These are phyloP conservation scores for Harlomillsia oculata DNA, from an alignment of 1,140 invertebrate species.

Conservation along the genomic window DNA sequence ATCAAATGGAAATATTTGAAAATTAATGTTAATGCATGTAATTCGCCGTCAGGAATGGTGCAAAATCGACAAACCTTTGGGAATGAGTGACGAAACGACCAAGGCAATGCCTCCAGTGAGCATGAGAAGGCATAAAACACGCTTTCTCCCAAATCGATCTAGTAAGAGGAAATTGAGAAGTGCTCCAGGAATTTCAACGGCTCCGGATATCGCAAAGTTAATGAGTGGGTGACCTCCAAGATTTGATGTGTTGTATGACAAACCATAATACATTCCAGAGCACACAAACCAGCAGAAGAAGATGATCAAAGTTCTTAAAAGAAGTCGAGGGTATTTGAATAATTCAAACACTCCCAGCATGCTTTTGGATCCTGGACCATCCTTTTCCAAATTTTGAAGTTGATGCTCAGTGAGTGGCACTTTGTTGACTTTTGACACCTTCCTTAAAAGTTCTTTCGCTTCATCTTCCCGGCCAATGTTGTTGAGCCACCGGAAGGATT, in stretches of 20 bases:
- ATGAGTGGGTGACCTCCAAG: slow-evolving; percentile 63
- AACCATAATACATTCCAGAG: slow-evolving; percentile 67
- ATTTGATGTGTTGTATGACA: slow-evolving; percentile 66
- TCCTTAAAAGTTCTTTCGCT: slow-evolving; percentile 57
- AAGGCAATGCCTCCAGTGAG: slow-evolving; percentile 46
- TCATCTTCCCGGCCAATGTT: slow-evolving; percentile 61
- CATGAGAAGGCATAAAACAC: slow-evolving; percentile 59
- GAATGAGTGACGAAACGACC: slow-evolving; percentile 2
- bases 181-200: slow-evolving; percentile 69
- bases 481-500: slow-evolving; percentile 69
- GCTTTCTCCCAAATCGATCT: slow-evolving; percentile 60
- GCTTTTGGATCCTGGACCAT: slow-evolving; percentile 2
- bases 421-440: slow-evolving; percentile 58
- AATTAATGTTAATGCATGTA: too few species aligned
- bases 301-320: slow-evolving; percentile 58
- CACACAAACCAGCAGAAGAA: slow-evolving; percentile 67
- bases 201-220: slow-evolving; percentile 64
- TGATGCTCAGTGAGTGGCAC: slow-evolving; percentile 49
- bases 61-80: too few species aligned
- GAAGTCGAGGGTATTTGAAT: slow-evolving; percentile 58
- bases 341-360: slow-evolving; percentile 38
- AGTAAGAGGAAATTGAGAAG: slow-evolving; percentile 52
- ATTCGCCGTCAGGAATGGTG: too few species aligned
- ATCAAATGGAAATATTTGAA: slow-evolving; percentile 16
- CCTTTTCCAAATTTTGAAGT: slow-evolving; percentile 45